Percentiles rank a stretch among this genome's conserved stretches.
These are phyloP conservation scores for Caerostris extrusa DNA, from an alignment of 1,140 invertebrate genomes.

Conservation along the genomic window DNA sequence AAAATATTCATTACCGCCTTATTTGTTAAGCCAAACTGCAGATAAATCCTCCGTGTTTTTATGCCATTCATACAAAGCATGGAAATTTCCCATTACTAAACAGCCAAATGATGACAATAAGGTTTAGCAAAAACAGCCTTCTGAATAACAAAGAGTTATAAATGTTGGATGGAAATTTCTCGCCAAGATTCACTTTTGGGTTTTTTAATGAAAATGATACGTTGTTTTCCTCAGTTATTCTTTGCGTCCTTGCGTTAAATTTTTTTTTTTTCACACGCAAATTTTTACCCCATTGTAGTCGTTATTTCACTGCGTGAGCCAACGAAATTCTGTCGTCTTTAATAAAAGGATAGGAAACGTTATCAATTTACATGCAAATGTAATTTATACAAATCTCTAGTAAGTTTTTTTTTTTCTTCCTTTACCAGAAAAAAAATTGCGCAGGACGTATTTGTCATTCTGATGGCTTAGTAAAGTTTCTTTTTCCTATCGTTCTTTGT, in stretches of 20 bases:
- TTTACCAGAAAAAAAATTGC: not conserved
- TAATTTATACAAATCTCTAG: not conserved
- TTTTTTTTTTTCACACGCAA: not conserved
- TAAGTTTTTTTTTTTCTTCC: too few species aligned
- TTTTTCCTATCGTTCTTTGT: not conserved
- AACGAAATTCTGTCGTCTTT: constrained; percentile 14
- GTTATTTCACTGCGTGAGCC: not conserved
- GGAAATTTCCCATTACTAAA: not conserved
- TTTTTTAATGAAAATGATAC: not conserved
- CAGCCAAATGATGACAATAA: not conserved
- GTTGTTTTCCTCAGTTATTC: not conserved
- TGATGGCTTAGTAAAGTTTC: not conserved
- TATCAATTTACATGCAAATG: constrained; percentile 59
- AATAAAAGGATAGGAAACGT: not conserved
- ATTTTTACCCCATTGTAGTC: not conserved
- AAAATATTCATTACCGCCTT: too few species aligned
- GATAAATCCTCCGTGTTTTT: too few species aligned
- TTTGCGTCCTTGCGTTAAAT: too few species aligned
- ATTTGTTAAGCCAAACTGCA: too few species aligned
- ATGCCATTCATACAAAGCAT: not conserved
- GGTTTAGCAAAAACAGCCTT: not conserved
- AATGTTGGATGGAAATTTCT: not conserved
- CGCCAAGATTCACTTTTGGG: too few species aligned
- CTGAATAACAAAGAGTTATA: not conserved
- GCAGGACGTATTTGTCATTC: not conserved